Evolutionary conservation across 2,797 vertebrate species (phyloP), one percentile per base, ranked within the genome.

Genomic region (Cynopterus sphinx): DNA sequence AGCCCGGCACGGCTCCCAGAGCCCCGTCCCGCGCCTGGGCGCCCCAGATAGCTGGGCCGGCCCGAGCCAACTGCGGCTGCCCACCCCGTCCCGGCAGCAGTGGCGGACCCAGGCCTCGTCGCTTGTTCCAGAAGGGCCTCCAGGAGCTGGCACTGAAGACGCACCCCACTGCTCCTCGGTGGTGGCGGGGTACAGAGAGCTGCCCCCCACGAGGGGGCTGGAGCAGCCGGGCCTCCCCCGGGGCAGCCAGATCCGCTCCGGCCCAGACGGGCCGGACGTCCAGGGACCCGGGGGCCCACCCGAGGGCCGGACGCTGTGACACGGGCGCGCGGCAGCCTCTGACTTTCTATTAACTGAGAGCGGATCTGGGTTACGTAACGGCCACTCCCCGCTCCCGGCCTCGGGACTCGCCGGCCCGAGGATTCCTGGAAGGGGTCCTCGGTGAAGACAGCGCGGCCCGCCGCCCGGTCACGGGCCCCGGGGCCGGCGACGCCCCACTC

Each of bases 321-420:
- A 21, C 26, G 31, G 33, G 43, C 49, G 39, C 5, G 2, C 65
- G 9, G 21, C 0, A 19, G 74, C 31, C 51, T 84, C 53, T 6
- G 67, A 39, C 71, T 87, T 63, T 55, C 89, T 78, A 57, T 83
- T 70, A 95, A 85, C 94, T 11, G 78, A 43, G 67, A 71, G 74
- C 49, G 87, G n/a, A 88, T 90, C 91, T 43, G 86, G 59, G 78
- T 97, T 97, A 97, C 0, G 8, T 97, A 97, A 97, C 78, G 5
- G 6, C 53, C 63, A 13, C 90, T 77, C 95, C 95, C 90, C 21
- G 9, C 84, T 15, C 55, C 15, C 15, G 9, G 92, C 85, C 74
- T 78, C 63, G 2, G 70, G 97, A 83, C 33, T 71, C 78, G 31
- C 74, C 6, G 19, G n/a, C 63, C n/a, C 92, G 6, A 9, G 68